Conservation (phyloP, 2,888 invertebrate species). For the Trilocha varians region DNA sequence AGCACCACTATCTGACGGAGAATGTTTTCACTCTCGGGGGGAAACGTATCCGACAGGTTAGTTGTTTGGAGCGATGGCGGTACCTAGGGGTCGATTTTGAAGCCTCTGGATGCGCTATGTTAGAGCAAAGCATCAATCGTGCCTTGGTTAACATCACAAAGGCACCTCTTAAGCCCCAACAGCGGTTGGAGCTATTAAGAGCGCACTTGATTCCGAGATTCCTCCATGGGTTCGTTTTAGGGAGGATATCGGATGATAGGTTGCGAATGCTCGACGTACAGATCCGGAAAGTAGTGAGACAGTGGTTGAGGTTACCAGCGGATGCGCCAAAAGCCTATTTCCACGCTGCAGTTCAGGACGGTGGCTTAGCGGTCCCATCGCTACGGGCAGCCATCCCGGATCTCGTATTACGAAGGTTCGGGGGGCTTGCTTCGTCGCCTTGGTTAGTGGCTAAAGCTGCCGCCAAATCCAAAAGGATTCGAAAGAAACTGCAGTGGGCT, state of each 20-base stretch:
- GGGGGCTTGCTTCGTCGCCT: conserved; percentile 13
- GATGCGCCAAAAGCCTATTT: conserved; percentile 26
- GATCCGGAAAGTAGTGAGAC: conserved; percentile 15
- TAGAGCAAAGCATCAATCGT: conserved; percentile 18
- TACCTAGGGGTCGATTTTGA: conserved; percentile 28
- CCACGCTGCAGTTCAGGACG: conserved; percentile 7
- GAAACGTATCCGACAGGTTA: conserved; percentile 17
- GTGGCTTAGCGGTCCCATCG: conserved; percentile 21
- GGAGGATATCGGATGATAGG: conserved; percentile 16
- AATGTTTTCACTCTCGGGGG: conserved; percentile 14
- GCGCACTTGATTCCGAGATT: conserved; percentile 36
- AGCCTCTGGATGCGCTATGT: conserved; percentile 21
- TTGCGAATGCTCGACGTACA: conserved; percentile 27
- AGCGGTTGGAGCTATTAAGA: conserved; percentile 31
- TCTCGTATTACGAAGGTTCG: conserved; percentile 15
- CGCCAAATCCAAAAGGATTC: conserved; percentile 13
- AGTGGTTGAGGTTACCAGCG: conserved; percentile 17
- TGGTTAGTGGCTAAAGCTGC: conserved; percentile 17
- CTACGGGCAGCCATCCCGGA: conserved; percentile 18
- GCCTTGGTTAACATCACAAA: conserved; percentile 10
- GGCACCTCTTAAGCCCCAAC: conserved; percentile 27
- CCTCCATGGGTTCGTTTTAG: conserved; percentile 31
- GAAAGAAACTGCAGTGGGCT: conserved; percentile 5
- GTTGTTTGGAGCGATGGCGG: conserved; percentile 20
- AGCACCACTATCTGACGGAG: conserved; percentile 12